Base-by-base conservation (phyloP, 2,888 invertebrate genomes). In the Archips xylosteana region DNA sequence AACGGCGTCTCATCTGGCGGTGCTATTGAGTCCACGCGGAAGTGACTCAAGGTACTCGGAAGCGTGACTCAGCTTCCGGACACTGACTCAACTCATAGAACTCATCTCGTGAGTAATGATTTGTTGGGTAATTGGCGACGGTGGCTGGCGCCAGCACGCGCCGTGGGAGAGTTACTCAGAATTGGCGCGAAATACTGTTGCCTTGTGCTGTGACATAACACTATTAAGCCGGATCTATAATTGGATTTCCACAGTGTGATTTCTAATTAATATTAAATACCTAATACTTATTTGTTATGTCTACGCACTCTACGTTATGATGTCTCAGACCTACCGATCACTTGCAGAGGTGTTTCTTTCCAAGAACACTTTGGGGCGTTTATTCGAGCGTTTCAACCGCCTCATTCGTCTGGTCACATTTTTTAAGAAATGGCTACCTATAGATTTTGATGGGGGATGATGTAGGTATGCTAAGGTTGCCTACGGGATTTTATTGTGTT, bases 101-200 rank as follows among this genome's bases (percentile, higher is more conserved):
- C 36, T 51, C 65, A 65, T 65, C 65, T 65, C 57, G 57, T 65
- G 49, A 62, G 62, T 62, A 62, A 51, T 65, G 51, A 47, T 23
- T 63, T 9, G 12, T 62, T 12, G 36, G 60, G 71, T 49, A 49
- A 51, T 51, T 15, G 47, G 65, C 34, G 61, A 42, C 60, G 70
- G 39, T 6, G 54, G 74, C 39, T 47, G 64, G 64, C 61, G 76
- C 76, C 67, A 78, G 70, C 75, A 78, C 68, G 67, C 68, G 67
- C 71, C 57, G 54, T 61, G 62, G 39, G 51, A n/a, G 51, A 66
- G 77, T 75, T 71, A 69, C 36, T 76, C 80, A 80, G 83, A 42
- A 42, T 42, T 39, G 60, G 60, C 32, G 4, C 57, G 4, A 57
- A 57, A 15, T 54, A 57, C 57, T 32, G 57, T 57, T 57, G 57